Percentiles rank a stretch among this genome's conserved stretches.
Evolutionary conservation across 2,797 vertebrate genomes (phyloP).

Genomic region (Aphelocoma californica): DNA sequence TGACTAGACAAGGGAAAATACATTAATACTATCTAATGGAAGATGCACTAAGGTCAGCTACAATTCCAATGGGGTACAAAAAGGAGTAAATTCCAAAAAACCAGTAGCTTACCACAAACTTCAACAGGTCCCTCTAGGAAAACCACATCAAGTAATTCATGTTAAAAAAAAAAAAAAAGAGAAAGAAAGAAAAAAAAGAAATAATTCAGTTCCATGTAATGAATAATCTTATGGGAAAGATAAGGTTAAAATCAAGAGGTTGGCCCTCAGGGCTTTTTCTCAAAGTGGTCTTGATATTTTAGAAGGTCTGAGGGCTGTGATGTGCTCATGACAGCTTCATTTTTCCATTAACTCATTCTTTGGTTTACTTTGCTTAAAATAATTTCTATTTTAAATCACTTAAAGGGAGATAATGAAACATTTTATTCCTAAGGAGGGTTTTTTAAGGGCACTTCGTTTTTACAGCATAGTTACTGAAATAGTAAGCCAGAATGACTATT

Average conservation of each 20-base stretch:
- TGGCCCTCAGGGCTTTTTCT: not conserved
- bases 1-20: not conserved
- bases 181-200: not conserved
- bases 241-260: not conserved
- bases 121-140: constrained; percentile 39
- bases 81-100: constrained; percentile 5
- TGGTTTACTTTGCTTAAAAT: not conserved
- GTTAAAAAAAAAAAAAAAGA: not conserved
- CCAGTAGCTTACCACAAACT: constrained; percentile 37
- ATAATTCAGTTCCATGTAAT: not conserved
- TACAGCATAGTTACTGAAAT: not conserved
- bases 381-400: not conserved
- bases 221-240: not conserved
- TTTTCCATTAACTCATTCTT: not conserved
- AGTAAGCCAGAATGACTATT: not conserved
- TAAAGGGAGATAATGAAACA: not conserved
- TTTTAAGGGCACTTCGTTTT: not conserved
- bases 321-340: not conserved
- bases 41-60: not conserved
- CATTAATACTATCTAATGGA: not conserved
- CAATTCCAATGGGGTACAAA: not conserved
- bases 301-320: not conserved
- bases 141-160: constrained; percentile 34
- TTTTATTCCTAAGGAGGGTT: not conserved
- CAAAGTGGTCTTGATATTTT: not conserved